These are phyloP conservation scores for Xenentodon cancila DNA, from an alignment of 2,797 vertebrate genomes.

Conservation along the genomic window DNA sequence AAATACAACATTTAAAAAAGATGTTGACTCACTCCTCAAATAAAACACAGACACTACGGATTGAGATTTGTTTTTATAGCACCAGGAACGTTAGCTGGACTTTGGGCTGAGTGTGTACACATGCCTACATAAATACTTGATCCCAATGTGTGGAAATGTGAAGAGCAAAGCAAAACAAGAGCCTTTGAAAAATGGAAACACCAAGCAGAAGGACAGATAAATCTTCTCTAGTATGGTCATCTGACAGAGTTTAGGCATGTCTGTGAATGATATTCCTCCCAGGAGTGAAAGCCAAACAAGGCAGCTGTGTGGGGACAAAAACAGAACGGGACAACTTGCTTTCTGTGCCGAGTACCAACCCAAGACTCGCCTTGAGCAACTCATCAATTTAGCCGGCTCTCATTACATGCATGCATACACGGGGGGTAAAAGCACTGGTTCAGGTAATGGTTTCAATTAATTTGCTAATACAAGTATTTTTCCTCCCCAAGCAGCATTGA, in stretches of 20 bases:
- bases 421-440: neutral
- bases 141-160: conserved; percentile 12
- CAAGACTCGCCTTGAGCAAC: conserved; percentile 1
- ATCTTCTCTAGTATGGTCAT: conserved; percentile 25
- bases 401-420: conserved; percentile 26
- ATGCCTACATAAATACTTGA: conserved; percentile 15
- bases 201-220: conserved; percentile 6
- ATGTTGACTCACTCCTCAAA: no score
- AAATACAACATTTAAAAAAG: no score
- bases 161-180: conserved; percentile 33
- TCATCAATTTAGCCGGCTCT: neutral
- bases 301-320: conserved; percentile 32
- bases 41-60: no score
- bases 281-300: conserved; percentile 38
- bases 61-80: no score
- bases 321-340: conserved; percentile 4
- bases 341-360: neutral
- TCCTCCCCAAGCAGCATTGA: conserved; percentile 17
- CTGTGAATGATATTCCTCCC: conserved; percentile 34
- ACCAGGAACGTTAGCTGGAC: no score
- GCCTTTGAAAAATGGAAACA: conserved; percentile 16
- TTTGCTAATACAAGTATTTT: conserved; percentile 31
- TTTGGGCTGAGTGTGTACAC: no score
- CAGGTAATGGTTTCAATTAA: conserved; percentile 45
- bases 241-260: conserved; percentile 44